phyloP scores from a whole-genome alignment of 53 echinoderm and acorn worm genomes.

The Henricia sp. region DNA sequence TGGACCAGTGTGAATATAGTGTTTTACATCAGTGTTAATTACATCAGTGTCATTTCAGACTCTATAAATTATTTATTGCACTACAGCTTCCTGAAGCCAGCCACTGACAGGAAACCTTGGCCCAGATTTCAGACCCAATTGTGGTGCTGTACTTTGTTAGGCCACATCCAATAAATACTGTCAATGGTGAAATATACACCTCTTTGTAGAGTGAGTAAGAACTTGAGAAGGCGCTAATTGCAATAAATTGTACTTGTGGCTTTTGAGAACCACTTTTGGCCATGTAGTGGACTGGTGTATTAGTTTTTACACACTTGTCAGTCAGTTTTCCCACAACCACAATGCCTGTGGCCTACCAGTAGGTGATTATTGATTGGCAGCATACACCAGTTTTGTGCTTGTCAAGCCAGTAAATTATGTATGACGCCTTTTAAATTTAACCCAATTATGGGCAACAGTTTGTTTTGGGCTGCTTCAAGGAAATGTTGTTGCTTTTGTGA shows the following conservation, averaged over 20 bases:
- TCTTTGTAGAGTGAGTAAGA: not conserved
- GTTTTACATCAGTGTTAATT: no score
- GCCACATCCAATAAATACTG: not conserved
- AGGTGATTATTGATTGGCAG: slow-evolving; percentile 13
- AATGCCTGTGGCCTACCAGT: not conserved
- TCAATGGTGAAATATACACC: not conserved
- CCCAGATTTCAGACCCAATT: slow-evolving; percentile 5
- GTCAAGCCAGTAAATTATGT: slow-evolving; percentile 30
- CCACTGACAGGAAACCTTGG: not conserved
- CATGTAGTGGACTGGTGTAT: not conserved
- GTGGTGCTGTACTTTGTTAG: not conserved
- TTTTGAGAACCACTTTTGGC: slow-evolving; percentile 17
- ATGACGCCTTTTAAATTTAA: slow-evolving; percentile 33
- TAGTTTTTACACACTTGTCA: slow-evolving; percentile 17
- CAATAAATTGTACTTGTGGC: not conserved
- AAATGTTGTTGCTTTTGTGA: slow-evolving; percentile 36
- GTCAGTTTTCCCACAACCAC: not conserved
- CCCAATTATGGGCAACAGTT: slow-evolving; percentile 1
- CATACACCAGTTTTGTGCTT: not conserved
- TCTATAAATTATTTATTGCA: no score
- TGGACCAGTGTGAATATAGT: no score
- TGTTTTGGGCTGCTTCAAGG: slow-evolving; percentile 30
- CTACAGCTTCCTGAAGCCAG: no score
- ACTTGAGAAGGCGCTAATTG: not conserved
- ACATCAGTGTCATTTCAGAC: no score